These are phyloP conservation scores for Uromys caudimaculatus DNA, from an alignment of 2,797 vertebrate species.

Conservation along the genomic window DNA sequence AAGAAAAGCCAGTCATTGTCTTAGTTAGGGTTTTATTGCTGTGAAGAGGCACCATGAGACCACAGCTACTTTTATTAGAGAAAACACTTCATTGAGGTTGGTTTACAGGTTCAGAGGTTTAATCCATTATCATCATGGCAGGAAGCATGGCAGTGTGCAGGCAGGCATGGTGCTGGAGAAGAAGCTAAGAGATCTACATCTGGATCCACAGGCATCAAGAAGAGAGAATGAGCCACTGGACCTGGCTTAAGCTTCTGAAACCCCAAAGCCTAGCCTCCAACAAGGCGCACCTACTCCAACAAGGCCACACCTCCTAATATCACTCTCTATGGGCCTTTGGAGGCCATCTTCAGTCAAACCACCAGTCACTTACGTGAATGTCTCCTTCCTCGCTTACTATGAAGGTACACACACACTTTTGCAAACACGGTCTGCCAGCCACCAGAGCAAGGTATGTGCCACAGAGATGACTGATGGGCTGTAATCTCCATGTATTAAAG, in stretches of 20 bases:
- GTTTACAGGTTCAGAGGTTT: not conserved
- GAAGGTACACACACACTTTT: not conserved
- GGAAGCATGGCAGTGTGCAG: not conserved
- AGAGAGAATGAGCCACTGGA: not conserved
- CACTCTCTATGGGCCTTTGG: not conserved
- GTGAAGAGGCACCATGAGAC: not conserved
- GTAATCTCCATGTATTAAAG: not conserved
- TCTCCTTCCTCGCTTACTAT: not conserved
- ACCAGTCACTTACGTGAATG: not conserved
- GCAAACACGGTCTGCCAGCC: not conserved
- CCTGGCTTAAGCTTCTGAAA: not conserved
- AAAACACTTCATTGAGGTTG: not conserved
- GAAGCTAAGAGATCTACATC: not conserved
- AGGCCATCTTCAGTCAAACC: not conserved
- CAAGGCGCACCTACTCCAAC: not conserved
- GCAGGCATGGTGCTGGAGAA: not conserved
- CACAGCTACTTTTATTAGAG: not conserved
- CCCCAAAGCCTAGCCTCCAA: not conserved
- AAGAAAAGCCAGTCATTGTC: not conserved
- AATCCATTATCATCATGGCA: not conserved
- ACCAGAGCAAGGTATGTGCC: not conserved
- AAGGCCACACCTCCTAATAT: not conserved
- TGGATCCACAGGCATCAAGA: not conserved
- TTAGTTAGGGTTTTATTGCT: not conserved
- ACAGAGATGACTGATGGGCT: not conserved